Conservation (phyloP, 2,113 vertebrate species). For the Camarhynchus parvulus region DNA sequence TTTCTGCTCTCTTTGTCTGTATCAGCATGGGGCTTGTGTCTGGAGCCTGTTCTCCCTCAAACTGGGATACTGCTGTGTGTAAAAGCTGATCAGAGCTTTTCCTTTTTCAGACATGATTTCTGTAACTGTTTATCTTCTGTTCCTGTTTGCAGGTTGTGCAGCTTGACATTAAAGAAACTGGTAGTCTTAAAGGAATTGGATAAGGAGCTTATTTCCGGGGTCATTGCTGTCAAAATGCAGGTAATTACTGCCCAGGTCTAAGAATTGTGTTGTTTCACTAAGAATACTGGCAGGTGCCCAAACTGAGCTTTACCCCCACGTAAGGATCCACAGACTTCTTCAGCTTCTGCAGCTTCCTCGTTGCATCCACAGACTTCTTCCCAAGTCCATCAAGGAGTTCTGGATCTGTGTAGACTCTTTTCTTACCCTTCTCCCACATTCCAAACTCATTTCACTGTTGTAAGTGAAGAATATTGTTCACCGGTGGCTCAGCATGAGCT, state of each 20-base stretch:
- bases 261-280: neutral
- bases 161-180: constrained; percentile 95
- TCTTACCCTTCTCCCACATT: neutral
- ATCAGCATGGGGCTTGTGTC: neutral
- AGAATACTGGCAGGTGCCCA: neutral
- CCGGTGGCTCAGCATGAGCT: neutral
- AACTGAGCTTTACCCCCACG: neutral
- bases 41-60: neutral
- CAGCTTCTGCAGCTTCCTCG: neutral
- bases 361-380: neutral
- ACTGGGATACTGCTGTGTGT: neutral
- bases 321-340: neutral
- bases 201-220: constrained; percentile 94
- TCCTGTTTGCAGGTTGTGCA: constrained; percentile 86
- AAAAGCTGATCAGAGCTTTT: neutral
- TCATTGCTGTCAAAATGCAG: constrained; percentile 98
- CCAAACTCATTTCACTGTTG: neutral
- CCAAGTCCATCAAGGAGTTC: neutral
- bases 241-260: constrained; percentile 70
- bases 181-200: constrained; percentile 92
- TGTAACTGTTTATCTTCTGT: constrained; percentile 27
- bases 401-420: neutral
- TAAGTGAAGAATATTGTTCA: neutral
- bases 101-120: neutral
- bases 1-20: neutral